Percentiles rank a stretch among this genome's conserved stretches.
Conservation (phyloP, 2,797 vertebrate genomes). For the Parauchenoglanis punctatus region DNA sequence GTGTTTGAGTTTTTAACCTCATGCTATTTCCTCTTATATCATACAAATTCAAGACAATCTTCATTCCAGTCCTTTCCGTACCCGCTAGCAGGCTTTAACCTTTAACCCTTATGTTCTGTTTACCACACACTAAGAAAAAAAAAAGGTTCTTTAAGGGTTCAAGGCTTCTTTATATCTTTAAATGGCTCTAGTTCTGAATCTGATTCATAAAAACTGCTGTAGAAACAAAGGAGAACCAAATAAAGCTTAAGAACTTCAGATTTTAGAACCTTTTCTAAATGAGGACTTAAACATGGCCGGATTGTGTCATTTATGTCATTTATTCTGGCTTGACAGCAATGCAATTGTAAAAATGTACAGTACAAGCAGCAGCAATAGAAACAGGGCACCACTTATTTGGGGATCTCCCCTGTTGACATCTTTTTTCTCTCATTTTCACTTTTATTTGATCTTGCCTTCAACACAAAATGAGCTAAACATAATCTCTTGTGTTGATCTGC, state of each 20-base stretch:
- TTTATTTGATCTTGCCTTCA: background rate
- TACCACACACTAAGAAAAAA: background rate
- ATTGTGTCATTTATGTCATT: background rate
- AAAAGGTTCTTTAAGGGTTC: background rate
- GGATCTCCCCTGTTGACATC: background rate
- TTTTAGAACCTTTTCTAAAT: background rate
- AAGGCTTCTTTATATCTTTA: background rate
- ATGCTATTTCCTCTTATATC: conserved; percentile 7
- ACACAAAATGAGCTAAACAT: background rate
- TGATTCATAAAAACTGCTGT: background rate
- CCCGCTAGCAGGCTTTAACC: conserved; percentile 36
- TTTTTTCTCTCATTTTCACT: background rate
- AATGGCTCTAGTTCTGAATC: background rate
- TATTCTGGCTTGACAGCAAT: background rate
- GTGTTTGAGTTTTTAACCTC: conserved; percentile 6
- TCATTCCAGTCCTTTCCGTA: conserved; percentile 47
- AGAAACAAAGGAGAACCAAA: background rate
- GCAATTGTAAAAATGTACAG: background rate
- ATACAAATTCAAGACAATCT: background rate
- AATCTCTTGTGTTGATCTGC: no score
- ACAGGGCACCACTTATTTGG: background rate
- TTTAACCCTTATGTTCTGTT: background rate
- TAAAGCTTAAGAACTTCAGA: background rate
- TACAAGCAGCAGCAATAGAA: background rate
- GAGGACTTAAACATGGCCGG: no score